Evolutionary conservation across 2,888 invertebrate genomes (phyloP), one percentile per base, ranked within the genome.

Genomic region (Drosophila recens): DNA sequence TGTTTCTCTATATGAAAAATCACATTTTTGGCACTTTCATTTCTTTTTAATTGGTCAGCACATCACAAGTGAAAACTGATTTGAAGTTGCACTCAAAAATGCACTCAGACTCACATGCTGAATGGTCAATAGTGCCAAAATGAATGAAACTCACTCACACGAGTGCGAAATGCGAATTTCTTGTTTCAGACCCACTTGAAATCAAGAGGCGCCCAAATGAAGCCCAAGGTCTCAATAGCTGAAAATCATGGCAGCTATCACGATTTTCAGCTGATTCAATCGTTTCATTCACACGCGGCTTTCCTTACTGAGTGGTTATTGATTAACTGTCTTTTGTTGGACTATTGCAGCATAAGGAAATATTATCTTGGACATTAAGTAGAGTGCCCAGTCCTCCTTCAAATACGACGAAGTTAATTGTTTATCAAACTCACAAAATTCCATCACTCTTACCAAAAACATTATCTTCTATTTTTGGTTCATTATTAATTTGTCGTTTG

Each of bases 261-360:
- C 76, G 71, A 77, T 85, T 81, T 66, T 65, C 82, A 66, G 69
- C 51, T 77, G 74, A 74, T 56, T 45, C 45, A 23, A 8, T 23
- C 13, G 45, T 23, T 74, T 59, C 65, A 62, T 64, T 68, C 56
- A 56, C 61, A 67, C 66, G 45, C 66, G 40, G 38, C 30, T 42
- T 27, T 34, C 38, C 30, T 42, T 42, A 45, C 66, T 88, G 78
- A 86, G 80, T 88, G 83, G 74, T 89, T 86, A 85, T 85, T 85
- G 84, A 89, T 88, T 85, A 86, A 85, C 82, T 86, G 86, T 64
- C 79, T 59, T 59, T 62, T 49, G 68, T 40, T 17, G 17, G 17
- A 1, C 1, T 1, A 17, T 17, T 17, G 17, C 17, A 17, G 17
- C 17, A 17, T 17, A 17, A 17, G 1, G 17, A 17, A 17, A 1